phyloP scores from a whole-genome alignment of 2,888 invertebrate species.

The Folsomia manolachei region DNA sequence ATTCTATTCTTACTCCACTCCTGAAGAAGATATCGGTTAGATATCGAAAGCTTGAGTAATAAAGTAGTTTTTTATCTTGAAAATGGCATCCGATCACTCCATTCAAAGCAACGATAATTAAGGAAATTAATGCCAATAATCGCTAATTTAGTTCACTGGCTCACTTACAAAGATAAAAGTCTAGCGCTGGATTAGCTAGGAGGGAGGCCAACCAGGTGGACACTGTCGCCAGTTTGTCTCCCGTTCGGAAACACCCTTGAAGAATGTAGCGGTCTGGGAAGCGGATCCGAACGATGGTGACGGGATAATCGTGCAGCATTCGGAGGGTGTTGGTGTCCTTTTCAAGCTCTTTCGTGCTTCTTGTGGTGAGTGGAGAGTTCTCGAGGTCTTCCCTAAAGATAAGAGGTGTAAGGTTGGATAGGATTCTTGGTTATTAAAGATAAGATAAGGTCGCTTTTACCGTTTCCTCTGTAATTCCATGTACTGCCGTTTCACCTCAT shows the following conservation, averaged over 20 bases:
- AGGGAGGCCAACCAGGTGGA: slow-evolving; percentile 71
- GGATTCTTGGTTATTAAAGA: too few species aligned
- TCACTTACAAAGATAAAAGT: slow-evolving; percentile 79
- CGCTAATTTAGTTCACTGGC: too few species aligned
- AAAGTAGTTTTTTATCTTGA: too few species aligned
- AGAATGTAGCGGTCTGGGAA: slow-evolving; percentile 83
- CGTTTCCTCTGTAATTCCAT: slow-evolving; percentile 66
- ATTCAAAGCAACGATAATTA: too few species aligned
- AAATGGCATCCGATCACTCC: too few species aligned
- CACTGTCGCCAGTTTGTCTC: slow-evolving; percentile 69
- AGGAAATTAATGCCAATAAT: too few species aligned
- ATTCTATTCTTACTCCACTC: too few species aligned
- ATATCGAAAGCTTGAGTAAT: too few species aligned
- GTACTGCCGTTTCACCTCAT: slow-evolving; percentile 74
- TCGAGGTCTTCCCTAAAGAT: slow-evolving; percentile 65
- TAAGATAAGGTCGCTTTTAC: too few species aligned
- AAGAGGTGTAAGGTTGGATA: too few species aligned
- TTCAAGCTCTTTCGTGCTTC: slow-evolving; percentile 63
- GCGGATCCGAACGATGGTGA: slow-evolving; percentile 74
- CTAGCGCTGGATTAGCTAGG: slow-evolving; percentile 63
- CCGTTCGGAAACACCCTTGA: slow-evolving; percentile 79
- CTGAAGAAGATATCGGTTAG: too few species aligned
- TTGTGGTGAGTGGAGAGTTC: slow-evolving; percentile 71
- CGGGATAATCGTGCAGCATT: slow-evolving; percentile 40
- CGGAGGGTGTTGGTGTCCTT: slow-evolving; percentile 51